phyloP scores from a whole-genome alignment of 2,113 vertebrate species.

The Vulpes lagopus region DNA sequence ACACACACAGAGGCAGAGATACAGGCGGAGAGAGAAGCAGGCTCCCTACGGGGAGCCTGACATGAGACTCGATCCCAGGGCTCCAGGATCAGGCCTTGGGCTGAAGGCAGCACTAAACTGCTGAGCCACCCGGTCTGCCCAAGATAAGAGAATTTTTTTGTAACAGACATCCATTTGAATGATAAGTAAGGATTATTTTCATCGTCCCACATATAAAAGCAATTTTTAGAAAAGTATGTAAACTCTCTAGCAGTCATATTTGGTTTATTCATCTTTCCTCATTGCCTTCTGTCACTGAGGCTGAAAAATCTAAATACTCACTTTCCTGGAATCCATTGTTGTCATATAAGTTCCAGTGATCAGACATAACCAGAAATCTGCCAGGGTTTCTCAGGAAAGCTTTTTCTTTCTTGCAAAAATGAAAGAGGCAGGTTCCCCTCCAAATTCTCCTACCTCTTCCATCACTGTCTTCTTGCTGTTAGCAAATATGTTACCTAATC shows the following conservation, averaged over 20 bases:
- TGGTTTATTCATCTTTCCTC: neutral
- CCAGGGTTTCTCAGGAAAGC: neutral
- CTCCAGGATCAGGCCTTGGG: too few species aligned
- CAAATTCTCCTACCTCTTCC: neutral
- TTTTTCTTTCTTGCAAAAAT: neutral
- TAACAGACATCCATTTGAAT: neutral
- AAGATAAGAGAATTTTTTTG: neutral
- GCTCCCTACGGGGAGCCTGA: too few species aligned
- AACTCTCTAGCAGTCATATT: neutral
- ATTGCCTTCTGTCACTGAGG: neutral
- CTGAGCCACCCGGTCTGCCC: too few species aligned
- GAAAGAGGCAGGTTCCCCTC: neutral
- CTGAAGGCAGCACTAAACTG: too few species aligned
- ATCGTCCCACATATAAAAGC: neutral
- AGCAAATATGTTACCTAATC: neutral
- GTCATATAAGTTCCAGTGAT: neutral
- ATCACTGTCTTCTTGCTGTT: neutral
- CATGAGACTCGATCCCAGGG: too few species aligned
- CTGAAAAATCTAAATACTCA: neutral
- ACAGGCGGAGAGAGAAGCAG: too few species aligned
- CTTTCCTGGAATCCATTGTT: neutral
- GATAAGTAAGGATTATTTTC: neutral
- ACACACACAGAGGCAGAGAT: too few species aligned
- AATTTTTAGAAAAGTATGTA: conserved; percentile 25
- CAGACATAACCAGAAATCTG: neutral